Evolutionary conservation across 2,888 invertebrate species (phyloP).

Genomic region (Diadromus collaris): DNA sequence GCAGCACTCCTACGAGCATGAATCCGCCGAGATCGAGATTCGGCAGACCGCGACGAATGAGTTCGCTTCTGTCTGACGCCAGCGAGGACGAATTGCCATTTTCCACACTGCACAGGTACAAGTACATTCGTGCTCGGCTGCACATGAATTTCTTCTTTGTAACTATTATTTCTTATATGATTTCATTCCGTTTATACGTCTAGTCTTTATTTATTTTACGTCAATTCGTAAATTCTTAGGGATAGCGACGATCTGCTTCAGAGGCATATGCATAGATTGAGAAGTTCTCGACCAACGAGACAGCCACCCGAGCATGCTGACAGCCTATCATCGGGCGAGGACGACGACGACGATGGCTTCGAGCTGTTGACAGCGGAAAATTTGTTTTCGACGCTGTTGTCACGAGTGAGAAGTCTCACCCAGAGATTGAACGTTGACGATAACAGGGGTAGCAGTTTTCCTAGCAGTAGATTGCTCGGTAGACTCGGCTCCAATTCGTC

Average conservation of each 20-base stretch:
- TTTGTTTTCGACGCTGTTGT: slow-evolving; percentile 92
- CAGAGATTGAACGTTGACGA: slow-evolving; percentile 93
- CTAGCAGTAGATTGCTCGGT: slow-evolving; percentile 83
- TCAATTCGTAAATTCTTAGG: slow-evolving; percentile 59
- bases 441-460: slow-evolving; percentile 84
- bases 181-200: slow-evolving; percentile 1
- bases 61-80: slow-evolving; percentile 81
- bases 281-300: slow-evolving; percentile 86
- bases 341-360: slow-evolving; percentile 95
- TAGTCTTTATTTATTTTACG: slow-evolving; percentile 30
- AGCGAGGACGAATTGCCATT: slow-evolving; percentile 83
- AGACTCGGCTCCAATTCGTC: slow-evolving; percentile 77
- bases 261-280: slow-evolving; percentile 79
- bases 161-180: neutral
- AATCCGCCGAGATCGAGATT: slow-evolving; percentile 80
- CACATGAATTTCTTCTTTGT: neutral
- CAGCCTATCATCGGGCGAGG: slow-evolving; percentile 93
- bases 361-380: slow-evolving; percentile 95
- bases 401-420: slow-evolving; percentile 92
- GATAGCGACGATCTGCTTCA: slow-evolving; percentile 77
- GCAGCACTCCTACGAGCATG: slow-evolving; percentile 82
- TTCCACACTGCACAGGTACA: slow-evolving; percentile 81
- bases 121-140: neutral
- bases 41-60: slow-evolving; percentile 85
- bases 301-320: slow-evolving; percentile 87